Evolutionary conservation across 1,140 invertebrate species (phyloP).

Genomic region (Berghia stephanieae): DNA sequence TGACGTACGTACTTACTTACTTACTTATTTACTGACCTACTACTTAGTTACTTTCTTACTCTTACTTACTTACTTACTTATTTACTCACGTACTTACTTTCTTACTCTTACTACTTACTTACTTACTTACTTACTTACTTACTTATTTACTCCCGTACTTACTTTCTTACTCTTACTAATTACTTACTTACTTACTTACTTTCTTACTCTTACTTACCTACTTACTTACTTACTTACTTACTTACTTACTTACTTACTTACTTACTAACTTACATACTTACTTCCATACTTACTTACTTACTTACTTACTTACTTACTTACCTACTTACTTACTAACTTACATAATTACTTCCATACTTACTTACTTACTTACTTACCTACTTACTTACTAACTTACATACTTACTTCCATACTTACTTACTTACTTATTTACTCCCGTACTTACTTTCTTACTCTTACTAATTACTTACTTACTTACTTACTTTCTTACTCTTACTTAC

Average conservation of each 20-base stretch:
- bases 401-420: slow-evolving; percentile 1
- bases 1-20: slow-evolving; percentile 12
- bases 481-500: neutral
- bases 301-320: slow-evolving; percentile 18
- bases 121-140: slow-evolving; percentile 18
- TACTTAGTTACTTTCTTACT: too few species aligned
- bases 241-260: neutral
- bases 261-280: neutral
- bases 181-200: slow-evolving; percentile 18
- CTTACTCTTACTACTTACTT: slow-evolving; percentile 17
- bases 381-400: slow-evolving; percentile 16
- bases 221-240: slow-evolving; percentile 10
- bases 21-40: slow-evolving; percentile 15
- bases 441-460: neutral
- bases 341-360: slow-evolving; percentile 7
- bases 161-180: slow-evolving; percentile 15
- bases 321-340: slow-evolving; percentile 15
- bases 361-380: slow-evolving; percentile 17
- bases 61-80: slow-evolving; percentile 19
- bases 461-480: neutral
- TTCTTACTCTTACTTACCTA: slow-evolving; percentile 14
- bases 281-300: slow-evolving; percentile 14
- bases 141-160: slow-evolving; percentile 10
- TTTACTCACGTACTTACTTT: slow-evolving; percentile 10
- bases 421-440: neutral